These are phyloP conservation scores for Scartelaos histophorus DNA, from an alignment of 2,113 vertebrate genomes.

Conservation along the genomic window DNA sequence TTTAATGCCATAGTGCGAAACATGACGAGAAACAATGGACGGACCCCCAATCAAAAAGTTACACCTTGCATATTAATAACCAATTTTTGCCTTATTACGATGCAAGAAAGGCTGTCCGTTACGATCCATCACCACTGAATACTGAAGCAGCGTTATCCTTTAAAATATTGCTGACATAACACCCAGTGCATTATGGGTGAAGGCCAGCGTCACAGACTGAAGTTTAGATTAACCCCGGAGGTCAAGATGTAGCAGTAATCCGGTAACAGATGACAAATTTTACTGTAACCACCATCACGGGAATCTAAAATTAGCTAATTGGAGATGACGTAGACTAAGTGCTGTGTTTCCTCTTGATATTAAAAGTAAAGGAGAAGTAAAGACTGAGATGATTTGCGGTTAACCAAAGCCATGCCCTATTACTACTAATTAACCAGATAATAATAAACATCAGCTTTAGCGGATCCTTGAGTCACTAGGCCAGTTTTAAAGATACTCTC, in stretches of 20 bases:
- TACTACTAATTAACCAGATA: background rate
- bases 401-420: background rate
- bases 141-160: conserved; percentile 22
- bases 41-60: no score
- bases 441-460: background rate
- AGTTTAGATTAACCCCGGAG: background rate
- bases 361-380: conserved; percentile 7
- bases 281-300: background rate
- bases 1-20: no score
- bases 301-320: background rate
- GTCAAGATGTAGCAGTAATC: background rate
- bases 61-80: background rate
- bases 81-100: background rate
- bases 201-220: background rate
- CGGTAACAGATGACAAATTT: conserved; percentile 1
- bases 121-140: background rate
- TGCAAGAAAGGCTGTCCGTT: background rate
- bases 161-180: conserved; percentile 11
- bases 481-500: no score
- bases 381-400: background rate
- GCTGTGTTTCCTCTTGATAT: conserved; percentile 14
- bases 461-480: background rate
- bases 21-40: no score
- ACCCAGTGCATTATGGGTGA: conserved; percentile 7
- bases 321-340: background rate